Base-by-base conservation (phyloP, 2,113 vertebrate genomes). In the Ariopsis seemanni region DNA sequence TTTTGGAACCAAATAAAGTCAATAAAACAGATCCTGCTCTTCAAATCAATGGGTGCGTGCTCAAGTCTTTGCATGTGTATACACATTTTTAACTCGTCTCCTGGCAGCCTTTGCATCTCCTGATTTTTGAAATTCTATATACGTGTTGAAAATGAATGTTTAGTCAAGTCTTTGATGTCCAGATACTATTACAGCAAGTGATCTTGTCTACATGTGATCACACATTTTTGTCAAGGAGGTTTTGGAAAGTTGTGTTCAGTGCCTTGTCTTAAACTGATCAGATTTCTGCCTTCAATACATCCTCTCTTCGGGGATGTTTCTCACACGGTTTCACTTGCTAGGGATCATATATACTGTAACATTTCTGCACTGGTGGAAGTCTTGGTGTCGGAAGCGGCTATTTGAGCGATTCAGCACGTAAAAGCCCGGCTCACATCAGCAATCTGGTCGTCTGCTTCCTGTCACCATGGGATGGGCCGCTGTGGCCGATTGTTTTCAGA, bases 1-100 rank as follows among this genome's bases (percentile, higher is more conserved):
- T 94, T 93, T 94, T 93, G 91, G 84, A 93, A 92, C 91, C 92
- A 89, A 94, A 94, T 95, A 95, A 94, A 95, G 88, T 93, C 91
- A 93, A 90, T 91, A 91, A 91, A 91, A 71, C 18, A 7, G 8
- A 30, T 50, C n/a, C 71, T 58, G 52, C 52, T 25, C 52, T 52
- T 58, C 50, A 55, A 55, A 4, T 83, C 77, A 55, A 86, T 85
- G 25, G 10, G 7, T 42, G 53, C 22, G 9, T 22, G 53, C 72
- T 11, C 57, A 62, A 11, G 11, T 55, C n/a, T 78, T 20, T 53
- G 22, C 42, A 27, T 18, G 1, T 4, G 7, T 57, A 18, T 20
- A 80, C 65, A 80, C 83, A 71, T 34, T 15, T 25, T 67, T 72
- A 57, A 82, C 80, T 86, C 48, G 84, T 81, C 85, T 67, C 57